Conservation (phyloP, 2,888 invertebrate genomes). For the Chrysotoxum bicinctum region DNA sequence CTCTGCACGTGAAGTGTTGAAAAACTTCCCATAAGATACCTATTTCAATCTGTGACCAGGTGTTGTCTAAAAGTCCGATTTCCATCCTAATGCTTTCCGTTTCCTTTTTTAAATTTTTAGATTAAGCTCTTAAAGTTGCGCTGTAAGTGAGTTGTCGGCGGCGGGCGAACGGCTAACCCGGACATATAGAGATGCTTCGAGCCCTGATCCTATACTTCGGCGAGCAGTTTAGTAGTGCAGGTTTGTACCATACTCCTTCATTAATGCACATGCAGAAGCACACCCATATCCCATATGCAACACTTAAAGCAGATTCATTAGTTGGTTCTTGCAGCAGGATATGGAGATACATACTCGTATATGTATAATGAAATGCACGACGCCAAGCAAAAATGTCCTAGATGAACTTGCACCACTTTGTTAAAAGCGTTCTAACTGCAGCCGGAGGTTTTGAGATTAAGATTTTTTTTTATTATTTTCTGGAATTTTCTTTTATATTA, state of each 20-base stretch:
- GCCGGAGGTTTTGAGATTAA: constrained; percentile 24
- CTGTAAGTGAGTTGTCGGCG: not conserved
- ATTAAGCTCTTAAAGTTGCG: constrained; percentile 49
- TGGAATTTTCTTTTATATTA: constrained; percentile 4
- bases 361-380: constrained; percentile 64
- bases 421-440: constrained; percentile 28
- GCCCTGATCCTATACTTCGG: constrained; percentile 14
- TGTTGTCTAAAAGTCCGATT: constrained; percentile 15
- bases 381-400: constrained; percentile 37
- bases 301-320: constrained; percentile 67
- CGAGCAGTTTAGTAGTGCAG: constrained; percentile 13
- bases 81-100: constrained; percentile 10
- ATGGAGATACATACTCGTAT: constrained; percentile 45
- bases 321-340: constrained; percentile 45
- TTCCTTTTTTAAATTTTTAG: constrained; percentile 18
- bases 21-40: not conserved
- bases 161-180: not conserved
- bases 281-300: constrained; percentile 45
- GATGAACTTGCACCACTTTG: constrained; percentile 25
- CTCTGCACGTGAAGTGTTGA: not conserved
- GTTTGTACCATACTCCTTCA: constrained; percentile 49
- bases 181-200: not conserved
- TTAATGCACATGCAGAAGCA: constrained; percentile 33
- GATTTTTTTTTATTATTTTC: constrained; percentile 8
- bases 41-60: not conserved